These are phyloP conservation scores for Sardinella longiceps DNA, from an alignment of 2,797 vertebrate genomes.

Conservation along the genomic window DNA sequence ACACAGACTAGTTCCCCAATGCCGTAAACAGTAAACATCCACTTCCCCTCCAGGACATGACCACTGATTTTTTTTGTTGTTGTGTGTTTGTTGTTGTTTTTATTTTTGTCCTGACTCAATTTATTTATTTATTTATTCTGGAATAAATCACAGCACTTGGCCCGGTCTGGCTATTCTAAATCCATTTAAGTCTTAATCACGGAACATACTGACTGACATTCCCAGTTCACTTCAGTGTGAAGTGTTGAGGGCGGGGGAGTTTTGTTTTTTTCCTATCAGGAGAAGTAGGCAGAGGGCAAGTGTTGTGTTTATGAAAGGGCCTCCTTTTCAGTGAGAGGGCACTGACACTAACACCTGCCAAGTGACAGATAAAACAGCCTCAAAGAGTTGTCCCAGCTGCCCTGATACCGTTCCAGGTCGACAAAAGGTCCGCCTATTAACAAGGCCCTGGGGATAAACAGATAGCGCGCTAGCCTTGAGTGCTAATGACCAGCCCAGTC, in stretches of 20 bases:
- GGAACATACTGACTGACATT: not conserved
- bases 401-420: conserved; percentile 60
- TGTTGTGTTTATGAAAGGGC: conserved; percentile 29
- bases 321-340: conserved; percentile 51
- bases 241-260: not conserved
- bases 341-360: conserved; percentile 69
- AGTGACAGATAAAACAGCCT: conserved; percentile 68
- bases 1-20: not conserved
- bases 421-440: conserved; percentile 66
- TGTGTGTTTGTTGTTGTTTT: no score
- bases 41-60: no score
- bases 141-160: no score
- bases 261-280: not conserved
- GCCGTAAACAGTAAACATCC: no score
- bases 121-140: no score
- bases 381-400: conserved; percentile 57
- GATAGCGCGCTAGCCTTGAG: conserved; percentile 67
- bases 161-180: not conserved
- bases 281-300: not conserved
- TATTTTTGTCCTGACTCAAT: no score
- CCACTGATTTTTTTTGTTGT: no score
- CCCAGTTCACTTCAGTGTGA: not conserved
- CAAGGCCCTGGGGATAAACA: conserved; percentile 63
- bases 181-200: not conserved
- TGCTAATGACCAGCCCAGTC: conserved; percentile 52